Conservation (phyloP, 2,113 vertebrate genomes). For the Gadus chalcogrammus region DNA sequence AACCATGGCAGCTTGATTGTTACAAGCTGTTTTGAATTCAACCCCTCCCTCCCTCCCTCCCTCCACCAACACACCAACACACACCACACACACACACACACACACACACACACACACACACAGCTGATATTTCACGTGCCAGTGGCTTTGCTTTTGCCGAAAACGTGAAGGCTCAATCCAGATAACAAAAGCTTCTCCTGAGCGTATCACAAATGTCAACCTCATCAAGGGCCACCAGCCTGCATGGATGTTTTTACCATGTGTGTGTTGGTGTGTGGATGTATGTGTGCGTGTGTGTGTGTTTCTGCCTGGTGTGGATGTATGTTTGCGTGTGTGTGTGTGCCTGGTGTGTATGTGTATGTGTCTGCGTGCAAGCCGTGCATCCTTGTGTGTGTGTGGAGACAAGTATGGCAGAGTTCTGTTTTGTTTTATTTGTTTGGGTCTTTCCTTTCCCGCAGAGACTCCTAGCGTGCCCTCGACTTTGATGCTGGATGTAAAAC, state of each 20-base stretch:
- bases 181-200: slow-evolving; percentile 31
- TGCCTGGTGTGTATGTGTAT: background rate
- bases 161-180: slow-evolving; percentile 14
- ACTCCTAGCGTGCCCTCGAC: too few species aligned
- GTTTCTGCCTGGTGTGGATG: background rate
- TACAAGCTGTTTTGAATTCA: slow-evolving; percentile 29
- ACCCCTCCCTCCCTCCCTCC: background rate
- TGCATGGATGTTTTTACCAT: too few species aligned
- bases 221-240: slow-evolving; percentile 56
- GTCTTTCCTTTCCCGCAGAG: too few species aligned
- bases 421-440: too few species aligned
- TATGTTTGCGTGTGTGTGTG: too few species aligned
- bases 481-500: too few species aligned
- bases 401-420: too few species aligned
- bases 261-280: background rate
- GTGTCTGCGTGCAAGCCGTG: slow-evolving; percentile 14
- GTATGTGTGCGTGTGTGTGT: background rate
- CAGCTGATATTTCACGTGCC: slow-evolving; percentile 54
- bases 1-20: background rate
- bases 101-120: background rate
- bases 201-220: slow-evolving; percentile 67
- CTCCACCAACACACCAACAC: too few species aligned
- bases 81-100: too few species aligned
- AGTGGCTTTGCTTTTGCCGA: slow-evolving; percentile 52
- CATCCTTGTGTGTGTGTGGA: background rate